Percentiles rank a stretch among this genome's conserved stretches.
Conservation (phyloP, 1,140 invertebrate genomes). For the Drosophila pachea region DNA sequence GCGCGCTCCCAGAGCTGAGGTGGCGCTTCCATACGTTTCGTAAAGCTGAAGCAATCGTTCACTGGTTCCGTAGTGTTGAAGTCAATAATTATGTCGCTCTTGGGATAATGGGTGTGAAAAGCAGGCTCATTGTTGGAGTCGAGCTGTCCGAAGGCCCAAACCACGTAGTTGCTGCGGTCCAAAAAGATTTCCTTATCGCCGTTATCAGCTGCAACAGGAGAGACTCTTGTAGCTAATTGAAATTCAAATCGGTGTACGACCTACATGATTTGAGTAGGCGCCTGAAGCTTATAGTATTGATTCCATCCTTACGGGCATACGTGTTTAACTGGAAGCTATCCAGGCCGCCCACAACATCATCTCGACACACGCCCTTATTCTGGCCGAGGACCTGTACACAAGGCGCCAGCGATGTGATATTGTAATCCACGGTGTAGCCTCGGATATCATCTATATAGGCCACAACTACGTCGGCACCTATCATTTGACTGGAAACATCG, state of each 20-base stretch:
- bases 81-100: conserved; percentile 84
- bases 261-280: conserved; percentile 85
- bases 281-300: conserved; percentile 89
- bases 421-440: conserved; percentile 90
- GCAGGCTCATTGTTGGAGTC: conserved; percentile 89
- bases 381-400: conserved; percentile 91
- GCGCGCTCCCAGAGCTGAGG: conserved; percentile 86
- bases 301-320: conserved; percentile 84
- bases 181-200: conserved; percentile 88
- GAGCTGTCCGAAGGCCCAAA: conserved; percentile 92
- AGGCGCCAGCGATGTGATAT: conserved; percentile 90
- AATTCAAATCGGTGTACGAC: conserved; percentile 47
- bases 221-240: neutral
- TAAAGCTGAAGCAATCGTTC: conserved; percentile 86
- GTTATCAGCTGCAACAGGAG: conserved; percentile 81
- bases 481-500: conserved; percentile 86
- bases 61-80: conserved; percentile 83
- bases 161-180: conserved; percentile 84
- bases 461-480: conserved; percentile 90
- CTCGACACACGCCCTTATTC: conserved; percentile 91
- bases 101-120: conserved; percentile 91
- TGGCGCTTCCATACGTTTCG: conserved; percentile 78
- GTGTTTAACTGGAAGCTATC: conserved; percentile 89
- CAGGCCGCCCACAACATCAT: conserved; percentile 86
- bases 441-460: conserved; percentile 86